Evolutionary conservation across 23 tunicate genomes (phyloP).

Genomic region (Corella eumyota): DNA sequence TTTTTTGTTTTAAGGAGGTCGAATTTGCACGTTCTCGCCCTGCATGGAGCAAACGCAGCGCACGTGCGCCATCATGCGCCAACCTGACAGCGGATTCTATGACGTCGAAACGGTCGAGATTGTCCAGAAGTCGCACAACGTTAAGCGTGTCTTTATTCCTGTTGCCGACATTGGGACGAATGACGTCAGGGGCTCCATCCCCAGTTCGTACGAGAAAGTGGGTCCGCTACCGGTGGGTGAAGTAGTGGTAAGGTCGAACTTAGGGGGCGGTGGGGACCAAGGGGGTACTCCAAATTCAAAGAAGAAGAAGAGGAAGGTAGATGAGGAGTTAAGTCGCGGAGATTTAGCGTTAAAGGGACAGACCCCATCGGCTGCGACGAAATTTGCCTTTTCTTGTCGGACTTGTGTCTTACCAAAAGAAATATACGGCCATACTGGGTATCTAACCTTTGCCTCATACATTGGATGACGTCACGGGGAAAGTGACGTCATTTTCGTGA

Average conservation of each 20-base stretch:
- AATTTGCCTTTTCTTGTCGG: constrained; percentile 34
- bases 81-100: constrained; percentile 53
- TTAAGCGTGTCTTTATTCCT: constrained; percentile 52
- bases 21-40: constrained; percentile 87
- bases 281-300: neutral
- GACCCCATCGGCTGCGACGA: constrained; percentile 59
- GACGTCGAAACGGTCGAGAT: constrained; percentile 74
- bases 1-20: too few relatives aligned
- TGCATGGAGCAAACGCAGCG: constrained; percentile 95
- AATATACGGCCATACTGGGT: constrained; percentile 96
- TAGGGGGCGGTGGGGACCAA: constrained; percentile 5
- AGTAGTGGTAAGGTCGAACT: constrained; percentile 28
- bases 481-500: too few relatives aligned
- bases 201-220: constrained; percentile 52
- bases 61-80: constrained; percentile 35
- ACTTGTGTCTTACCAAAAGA: constrained; percentile 74
- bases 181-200: constrained; percentile 20
- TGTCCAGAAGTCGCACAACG: constrained; percentile 44
- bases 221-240: constrained; percentile 65
- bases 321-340: neutral
- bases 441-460: constrained; percentile 79
- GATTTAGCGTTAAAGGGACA: too few relatives aligned
- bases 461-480: too few relatives aligned
- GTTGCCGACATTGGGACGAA: constrained; percentile 63
- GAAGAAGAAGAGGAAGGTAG: neutral